A percentile compares a stretch with the other conserved stretches of the same genome.
Conservation (phyloP, 1,140 invertebrate species). For the Cheumatopsyche charites region DNA sequence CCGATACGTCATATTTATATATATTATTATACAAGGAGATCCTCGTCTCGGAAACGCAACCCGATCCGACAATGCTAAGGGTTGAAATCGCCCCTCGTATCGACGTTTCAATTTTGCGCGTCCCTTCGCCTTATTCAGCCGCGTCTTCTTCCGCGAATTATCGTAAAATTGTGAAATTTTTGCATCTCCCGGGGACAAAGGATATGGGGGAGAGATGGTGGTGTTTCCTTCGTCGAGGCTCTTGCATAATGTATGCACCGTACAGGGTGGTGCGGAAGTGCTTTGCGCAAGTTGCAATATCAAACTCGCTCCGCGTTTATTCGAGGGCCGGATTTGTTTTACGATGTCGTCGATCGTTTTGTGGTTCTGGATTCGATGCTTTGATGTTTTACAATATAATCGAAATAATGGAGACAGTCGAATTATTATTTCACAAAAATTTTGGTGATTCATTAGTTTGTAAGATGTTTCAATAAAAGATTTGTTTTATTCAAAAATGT, state of each 20-base stretch:
- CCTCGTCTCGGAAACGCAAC: no score
- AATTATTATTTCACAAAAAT: no score
- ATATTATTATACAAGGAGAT: not conserved
- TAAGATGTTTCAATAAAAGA: no score
- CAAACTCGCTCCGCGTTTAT: conserved; percentile 37
- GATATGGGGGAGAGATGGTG: not conserved
- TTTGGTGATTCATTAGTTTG: no score
- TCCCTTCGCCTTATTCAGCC: no score
- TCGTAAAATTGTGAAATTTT: no score
- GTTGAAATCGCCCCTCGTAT: conserved; percentile 11
- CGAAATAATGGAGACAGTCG: no score
- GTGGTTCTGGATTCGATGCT: conserved; percentile 12
- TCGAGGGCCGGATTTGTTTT: conserved; percentile 39
- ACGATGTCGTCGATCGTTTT: conserved; percentile 38
- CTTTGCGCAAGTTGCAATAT: conserved; percentile 30
- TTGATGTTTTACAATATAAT: no score
- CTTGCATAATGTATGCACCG: conserved; percentile 29
- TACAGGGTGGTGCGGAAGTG: conserved; percentile 1
- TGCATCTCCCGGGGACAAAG: no score
- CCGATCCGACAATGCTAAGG: not conserved
- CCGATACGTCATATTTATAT: not conserved
- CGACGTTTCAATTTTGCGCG: not conserved
- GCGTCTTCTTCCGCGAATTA: no score
- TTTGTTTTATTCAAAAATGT: no score
- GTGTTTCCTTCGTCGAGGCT: not conserved